Evolutionary conservation across 2,888 invertebrate species (phyloP).

Genomic region (Anaspis maculata): DNA sequence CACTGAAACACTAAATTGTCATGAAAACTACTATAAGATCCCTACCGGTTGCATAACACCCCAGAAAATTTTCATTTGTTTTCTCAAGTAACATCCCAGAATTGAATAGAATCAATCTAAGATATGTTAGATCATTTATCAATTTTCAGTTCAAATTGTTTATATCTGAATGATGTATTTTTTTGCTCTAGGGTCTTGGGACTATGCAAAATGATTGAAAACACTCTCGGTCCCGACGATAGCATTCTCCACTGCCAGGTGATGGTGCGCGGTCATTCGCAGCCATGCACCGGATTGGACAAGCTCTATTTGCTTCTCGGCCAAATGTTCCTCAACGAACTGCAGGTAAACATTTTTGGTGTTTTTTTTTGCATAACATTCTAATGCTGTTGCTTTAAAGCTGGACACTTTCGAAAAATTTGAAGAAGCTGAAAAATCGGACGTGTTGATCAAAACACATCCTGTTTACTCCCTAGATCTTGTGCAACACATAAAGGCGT

Average conservation of each 20-base stretch:
- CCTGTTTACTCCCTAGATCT: slow-evolving; percentile 10
- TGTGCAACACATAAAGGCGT: slow-evolving; percentile 11
- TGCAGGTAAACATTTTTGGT: slow-evolving; percentile 7
- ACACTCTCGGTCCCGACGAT: slow-evolving; percentile 9
- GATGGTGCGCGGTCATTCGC: slow-evolving; percentile 4
- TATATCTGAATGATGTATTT: too few species aligned
- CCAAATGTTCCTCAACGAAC: slow-evolving; percentile 8
- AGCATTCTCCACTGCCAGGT: slow-evolving; percentile 9
- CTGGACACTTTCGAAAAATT: neutral
- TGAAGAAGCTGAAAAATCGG: slow-evolving; percentile 6
- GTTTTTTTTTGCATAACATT: slow-evolving; percentile 1
- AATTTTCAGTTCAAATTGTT: too few species aligned
- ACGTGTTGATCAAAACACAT: slow-evolving; percentile 13
- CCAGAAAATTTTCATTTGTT: slow-evolving; percentile 1
- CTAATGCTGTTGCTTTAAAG: neutral
- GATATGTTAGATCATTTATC: too few species aligned
- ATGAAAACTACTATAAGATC: too few species aligned
- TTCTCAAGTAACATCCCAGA: too few species aligned
- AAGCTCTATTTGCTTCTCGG: slow-evolving; percentile 12
- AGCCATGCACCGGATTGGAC: slow-evolving; percentile 11
- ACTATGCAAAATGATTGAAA: slow-evolving; percentile 15
- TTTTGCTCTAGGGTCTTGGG: slow-evolving; percentile 8
- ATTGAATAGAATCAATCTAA: neutral
- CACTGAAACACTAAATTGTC: too few species aligned
- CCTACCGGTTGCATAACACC: too few species aligned